These are phyloP conservation scores for Eulacestoma nigropectus DNA, from an alignment of 2,113 vertebrate genomes.

Conservation along the genomic window DNA sequence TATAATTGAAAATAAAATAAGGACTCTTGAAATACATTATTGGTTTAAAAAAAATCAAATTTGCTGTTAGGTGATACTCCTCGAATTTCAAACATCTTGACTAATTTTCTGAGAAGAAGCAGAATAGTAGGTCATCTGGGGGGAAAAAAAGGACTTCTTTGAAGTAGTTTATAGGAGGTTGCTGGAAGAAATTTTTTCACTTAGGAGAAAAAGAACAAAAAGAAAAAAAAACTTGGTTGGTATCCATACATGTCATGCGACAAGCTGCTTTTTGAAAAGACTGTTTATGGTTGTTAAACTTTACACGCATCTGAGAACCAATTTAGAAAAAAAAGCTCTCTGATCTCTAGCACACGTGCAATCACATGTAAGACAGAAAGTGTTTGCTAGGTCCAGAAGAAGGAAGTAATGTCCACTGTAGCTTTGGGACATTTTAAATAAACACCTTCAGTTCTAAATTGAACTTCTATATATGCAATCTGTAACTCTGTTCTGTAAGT, in stretches of 20 bases:
- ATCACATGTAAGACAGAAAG: background rate
- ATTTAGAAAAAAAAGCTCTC: background rate
- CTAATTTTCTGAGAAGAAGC: background rate
- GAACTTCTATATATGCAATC: background rate
- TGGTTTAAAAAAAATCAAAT: background rate
- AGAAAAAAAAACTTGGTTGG: background rate
- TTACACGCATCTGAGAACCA: background rate
- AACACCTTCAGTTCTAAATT: background rate
- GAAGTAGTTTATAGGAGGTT: background rate
- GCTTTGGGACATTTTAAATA: background rate
- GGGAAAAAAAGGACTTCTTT: background rate
- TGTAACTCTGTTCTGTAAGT: background rate
- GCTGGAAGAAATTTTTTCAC: slow-evolving; percentile 4
- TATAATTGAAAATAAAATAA: background rate
- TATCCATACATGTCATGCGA: background rate
- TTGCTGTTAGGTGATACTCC: background rate
- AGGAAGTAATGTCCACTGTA: background rate
- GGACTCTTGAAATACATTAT: background rate
- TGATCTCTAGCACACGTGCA: background rate
- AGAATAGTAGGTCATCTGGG: background rate
- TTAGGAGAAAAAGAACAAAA: background rate
- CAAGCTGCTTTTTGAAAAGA: slow-evolving; percentile 29
- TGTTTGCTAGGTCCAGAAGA: background rate
- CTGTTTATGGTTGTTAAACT: background rate
- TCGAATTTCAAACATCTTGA: background rate